phyloP scores from a whole-genome alignment of 2,113 vertebrate species.

The Hemibagrus wyckioides region DNA sequence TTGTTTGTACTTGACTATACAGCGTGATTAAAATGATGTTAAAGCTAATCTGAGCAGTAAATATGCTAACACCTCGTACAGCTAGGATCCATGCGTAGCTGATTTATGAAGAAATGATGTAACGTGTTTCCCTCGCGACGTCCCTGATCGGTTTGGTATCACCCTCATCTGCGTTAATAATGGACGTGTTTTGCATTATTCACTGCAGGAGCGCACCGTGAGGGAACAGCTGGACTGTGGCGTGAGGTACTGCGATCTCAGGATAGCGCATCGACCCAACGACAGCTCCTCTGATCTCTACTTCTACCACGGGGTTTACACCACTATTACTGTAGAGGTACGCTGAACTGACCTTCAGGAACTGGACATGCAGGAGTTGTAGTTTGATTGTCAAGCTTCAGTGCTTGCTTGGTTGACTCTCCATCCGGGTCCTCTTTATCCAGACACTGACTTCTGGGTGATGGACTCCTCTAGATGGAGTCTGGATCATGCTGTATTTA shows the following conservation, averaged over 20 bases:
- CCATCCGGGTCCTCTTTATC: background rate
- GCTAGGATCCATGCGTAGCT: background rate
- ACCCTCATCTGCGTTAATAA: constrained; percentile 38
- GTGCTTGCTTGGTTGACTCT: background rate
- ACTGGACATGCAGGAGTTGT: background rate
- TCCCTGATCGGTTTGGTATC: background rate
- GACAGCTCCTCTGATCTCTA: constrained; percentile 74
- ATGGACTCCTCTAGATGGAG: background rate
- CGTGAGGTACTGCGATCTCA: constrained; percentile 77
- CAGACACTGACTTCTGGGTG: background rate
- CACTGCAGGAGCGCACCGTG: constrained; percentile 68
- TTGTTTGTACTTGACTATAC: background rate
- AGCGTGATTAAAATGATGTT: background rate
- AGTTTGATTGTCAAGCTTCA: background rate
- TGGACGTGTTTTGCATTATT: constrained; percentile 41
- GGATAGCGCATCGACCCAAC: constrained; percentile 75
- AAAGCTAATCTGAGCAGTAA: background rate
- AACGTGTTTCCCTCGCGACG: background rate
- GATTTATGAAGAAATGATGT: background rate
- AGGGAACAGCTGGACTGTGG: constrained; percentile 77
- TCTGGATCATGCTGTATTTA: background rate
- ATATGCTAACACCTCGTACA: background rate
- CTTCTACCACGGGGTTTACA: constrained; percentile 80
- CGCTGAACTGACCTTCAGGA: background rate
- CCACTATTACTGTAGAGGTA: constrained; percentile 77